Conservation (phyloP, 2,113 vertebrate genomes). For the Carassius carassius region DNA sequence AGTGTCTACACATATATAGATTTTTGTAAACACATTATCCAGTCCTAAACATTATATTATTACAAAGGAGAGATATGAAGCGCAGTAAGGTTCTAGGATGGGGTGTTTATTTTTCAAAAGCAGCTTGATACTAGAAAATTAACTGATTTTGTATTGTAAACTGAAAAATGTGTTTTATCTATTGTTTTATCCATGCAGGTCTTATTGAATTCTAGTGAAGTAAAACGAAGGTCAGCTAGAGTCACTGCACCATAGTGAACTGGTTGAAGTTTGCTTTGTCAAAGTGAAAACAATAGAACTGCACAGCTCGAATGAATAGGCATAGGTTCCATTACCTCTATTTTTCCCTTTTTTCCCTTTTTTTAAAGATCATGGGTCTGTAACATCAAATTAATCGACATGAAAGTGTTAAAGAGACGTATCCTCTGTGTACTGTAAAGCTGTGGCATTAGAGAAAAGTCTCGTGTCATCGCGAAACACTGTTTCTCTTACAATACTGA, state of each 20-base stretch:
- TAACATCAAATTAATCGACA: background rate
- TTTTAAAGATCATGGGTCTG: background rate
- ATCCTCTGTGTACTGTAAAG: background rate
- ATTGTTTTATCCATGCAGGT: background rate
- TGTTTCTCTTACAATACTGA: slow-evolving; percentile 44
- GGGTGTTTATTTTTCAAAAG: background rate
- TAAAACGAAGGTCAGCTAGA: background rate
- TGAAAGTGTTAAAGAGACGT: background rate
- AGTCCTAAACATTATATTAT: background rate
- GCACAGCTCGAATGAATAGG: background rate
- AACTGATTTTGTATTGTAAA: background rate
- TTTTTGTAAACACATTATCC: background rate
- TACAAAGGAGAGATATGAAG: background rate
- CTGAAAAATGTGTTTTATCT: background rate
- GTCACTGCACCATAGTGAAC: background rate
- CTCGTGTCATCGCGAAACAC: slow-evolving; percentile 37
- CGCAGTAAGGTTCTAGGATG: background rate
- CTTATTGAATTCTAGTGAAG: slow-evolving; percentile 10
- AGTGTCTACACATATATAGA: background rate
- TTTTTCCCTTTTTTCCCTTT: background rate
- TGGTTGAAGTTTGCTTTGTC: slow-evolving; percentile 1
- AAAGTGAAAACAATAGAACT: background rate
- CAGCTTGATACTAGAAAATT: background rate
- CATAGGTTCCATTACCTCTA: background rate
- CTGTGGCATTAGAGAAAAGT: slow-evolving; percentile 16